phyloP scores from a whole-genome alignment of 2,797 vertebrate species.

The Craterocephalus amniculus region DNA sequence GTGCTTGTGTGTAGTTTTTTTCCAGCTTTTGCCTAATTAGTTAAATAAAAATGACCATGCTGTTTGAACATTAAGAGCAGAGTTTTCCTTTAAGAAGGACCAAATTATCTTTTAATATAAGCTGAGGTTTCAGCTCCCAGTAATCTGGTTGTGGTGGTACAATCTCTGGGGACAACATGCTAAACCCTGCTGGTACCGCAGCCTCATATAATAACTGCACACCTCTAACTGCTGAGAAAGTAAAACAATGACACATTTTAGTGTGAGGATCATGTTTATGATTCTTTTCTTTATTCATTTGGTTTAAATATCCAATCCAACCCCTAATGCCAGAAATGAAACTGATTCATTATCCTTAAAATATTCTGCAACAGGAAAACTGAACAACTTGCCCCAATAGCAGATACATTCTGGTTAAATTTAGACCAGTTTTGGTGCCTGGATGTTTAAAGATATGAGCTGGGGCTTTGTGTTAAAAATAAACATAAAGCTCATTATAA shows the following conservation, averaged over 20 bases:
- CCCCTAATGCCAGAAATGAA: not conserved
- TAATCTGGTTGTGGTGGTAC: not conserved
- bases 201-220: too few relatives aligned
- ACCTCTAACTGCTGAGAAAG: too few relatives aligned
- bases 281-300: not conserved
- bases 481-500: too few relatives aligned
- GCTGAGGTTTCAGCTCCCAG: not conserved
- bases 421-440: not conserved
- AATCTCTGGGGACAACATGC: not conserved
- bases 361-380: not conserved
- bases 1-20: too few relatives aligned
- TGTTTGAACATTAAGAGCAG: too few relatives aligned
- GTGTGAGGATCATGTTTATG: not conserved
- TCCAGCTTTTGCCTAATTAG: too few relatives aligned
- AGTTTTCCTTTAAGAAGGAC: too few relatives aligned
- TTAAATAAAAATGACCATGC: too few relatives aligned
- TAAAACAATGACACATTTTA: not conserved
- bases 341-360: not conserved
- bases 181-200: not conserved
- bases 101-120: not conserved
- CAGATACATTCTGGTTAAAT: not conserved
- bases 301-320: too few relatives aligned
- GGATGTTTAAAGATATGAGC: not conserved
- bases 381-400: not conserved
- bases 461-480: too few relatives aligned